Conservation (phyloP, 2,888 invertebrate genomes). For the Dryobotodes eremita region DNA sequence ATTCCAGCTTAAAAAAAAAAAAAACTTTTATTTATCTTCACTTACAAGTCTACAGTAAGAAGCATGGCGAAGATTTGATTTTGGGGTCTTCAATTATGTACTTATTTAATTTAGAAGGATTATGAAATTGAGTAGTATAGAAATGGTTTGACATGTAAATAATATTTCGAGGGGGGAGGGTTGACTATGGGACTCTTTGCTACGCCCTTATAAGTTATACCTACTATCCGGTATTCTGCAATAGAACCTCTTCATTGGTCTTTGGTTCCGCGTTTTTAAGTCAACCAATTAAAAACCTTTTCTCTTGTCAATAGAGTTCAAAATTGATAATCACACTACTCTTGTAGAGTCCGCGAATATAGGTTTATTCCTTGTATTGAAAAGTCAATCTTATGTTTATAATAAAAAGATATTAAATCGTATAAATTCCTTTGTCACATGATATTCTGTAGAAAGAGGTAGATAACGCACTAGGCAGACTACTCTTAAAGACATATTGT, state of each 20-base stretch:
- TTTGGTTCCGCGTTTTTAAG: constrained; percentile 1
- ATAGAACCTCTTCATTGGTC: constrained; percentile 8
- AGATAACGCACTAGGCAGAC: constrained; percentile 15
- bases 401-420: constrained; percentile 6
- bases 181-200: background rate
- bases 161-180: background rate
- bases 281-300: constrained; percentile 8
- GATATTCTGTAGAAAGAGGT: constrained; percentile 30
- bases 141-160: constrained; percentile 6
- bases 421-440: constrained; percentile 35
- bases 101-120: background rate
- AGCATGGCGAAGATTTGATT: constrained; percentile 16
- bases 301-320: constrained; percentile 18
- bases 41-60: constrained; percentile 18
- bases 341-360: constrained; percentile 8
- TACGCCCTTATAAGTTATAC: background rate
- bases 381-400: constrained; percentile 28
- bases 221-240: constrained; percentile 3
- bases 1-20: too few relatives aligned
- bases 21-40: background rate
- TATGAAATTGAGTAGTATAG: constrained; percentile 1
- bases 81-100: background rate
- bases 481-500: background rate
- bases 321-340: constrained; percentile 10
- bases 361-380: background rate